phyloP scores from a whole-genome alignment of 2,113 vertebrate genomes.

The Bubo bubo region DNA sequence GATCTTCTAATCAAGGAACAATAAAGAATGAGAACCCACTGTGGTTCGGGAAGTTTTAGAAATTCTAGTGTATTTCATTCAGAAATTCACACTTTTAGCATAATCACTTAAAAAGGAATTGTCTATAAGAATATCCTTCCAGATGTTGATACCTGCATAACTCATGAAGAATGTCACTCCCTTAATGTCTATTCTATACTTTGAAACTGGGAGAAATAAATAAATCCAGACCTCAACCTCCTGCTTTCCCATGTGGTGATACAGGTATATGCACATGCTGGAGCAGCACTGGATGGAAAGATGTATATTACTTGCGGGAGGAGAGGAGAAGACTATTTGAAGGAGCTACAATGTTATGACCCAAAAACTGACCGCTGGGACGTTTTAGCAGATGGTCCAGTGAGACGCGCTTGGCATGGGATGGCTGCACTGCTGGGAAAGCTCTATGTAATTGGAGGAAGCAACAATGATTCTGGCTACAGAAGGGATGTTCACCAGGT shows the following conservation, averaged over 20 bases:
- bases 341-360: slow-evolving; percentile 89
- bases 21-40: not conserved
- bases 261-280: slow-evolving; percentile 93
- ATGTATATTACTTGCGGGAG: slow-evolving; percentile 92
- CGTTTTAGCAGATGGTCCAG: slow-evolving; percentile 80
- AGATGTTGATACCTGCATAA: not conserved
- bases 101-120: not conserved
- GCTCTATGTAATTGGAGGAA: slow-evolving; percentile 91
- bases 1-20: not conserved
- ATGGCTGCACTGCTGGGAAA: slow-evolving; percentile 85
- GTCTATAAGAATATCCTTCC: not conserved
- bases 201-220: not conserved
- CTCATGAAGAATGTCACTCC: not conserved
- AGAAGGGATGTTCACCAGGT: slow-evolving; percentile 93
- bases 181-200: not conserved
- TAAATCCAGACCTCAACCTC: not conserved
- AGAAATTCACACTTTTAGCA: not conserved
- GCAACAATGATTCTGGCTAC: slow-evolving; percentile 88
- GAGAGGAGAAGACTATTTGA: slow-evolving; percentile 85
- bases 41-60: not conserved
- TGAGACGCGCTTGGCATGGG: slow-evolving; percentile 92
- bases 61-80: not conserved
- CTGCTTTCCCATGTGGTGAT: not conserved
- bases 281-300: slow-evolving; percentile 84
- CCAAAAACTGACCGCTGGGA: slow-evolving; percentile 83